phyloP scores from a whole-genome alignment of 2,797 vertebrate species.

The Otus scops region DNA sequence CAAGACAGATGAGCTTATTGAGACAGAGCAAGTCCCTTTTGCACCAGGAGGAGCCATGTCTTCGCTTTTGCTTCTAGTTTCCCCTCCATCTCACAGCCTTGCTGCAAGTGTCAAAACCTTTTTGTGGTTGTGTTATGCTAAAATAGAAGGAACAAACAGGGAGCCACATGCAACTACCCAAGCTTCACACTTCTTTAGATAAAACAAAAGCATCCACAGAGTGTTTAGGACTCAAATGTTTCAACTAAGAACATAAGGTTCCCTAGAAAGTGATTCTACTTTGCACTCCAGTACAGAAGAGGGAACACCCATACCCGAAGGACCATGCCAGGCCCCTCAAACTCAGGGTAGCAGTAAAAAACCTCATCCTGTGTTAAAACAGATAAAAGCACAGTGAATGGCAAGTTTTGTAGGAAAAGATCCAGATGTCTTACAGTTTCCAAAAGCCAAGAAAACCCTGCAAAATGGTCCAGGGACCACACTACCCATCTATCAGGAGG shows the following conservation, averaged over 20 bases:
- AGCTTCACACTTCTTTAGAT: background rate
- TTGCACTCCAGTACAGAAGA: background rate
- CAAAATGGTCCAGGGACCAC: background rate
- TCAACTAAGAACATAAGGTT: background rate
- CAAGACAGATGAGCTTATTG: background rate
- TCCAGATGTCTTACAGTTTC: background rate
- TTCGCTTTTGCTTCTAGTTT: background rate
- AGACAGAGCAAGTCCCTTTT: background rate
- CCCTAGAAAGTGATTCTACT: background rate
- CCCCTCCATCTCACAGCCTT: background rate
- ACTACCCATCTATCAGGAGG: background rate
- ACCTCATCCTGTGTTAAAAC: background rate
- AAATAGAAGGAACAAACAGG: background rate
- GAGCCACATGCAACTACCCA: background rate
- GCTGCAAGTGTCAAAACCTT: background rate
- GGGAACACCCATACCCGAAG: background rate
- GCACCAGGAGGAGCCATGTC: background rate
- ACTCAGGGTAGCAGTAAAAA: background rate
- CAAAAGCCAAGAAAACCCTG: background rate
- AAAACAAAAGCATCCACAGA: background rate
- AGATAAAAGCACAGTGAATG: background rate
- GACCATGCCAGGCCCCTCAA: background rate
- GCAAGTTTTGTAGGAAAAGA: background rate
- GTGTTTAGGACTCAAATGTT: background rate
- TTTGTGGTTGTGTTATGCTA: background rate